Base-by-base conservation (phyloP, 2,888 invertebrate genomes). In the Eudemis profundana region DNA sequence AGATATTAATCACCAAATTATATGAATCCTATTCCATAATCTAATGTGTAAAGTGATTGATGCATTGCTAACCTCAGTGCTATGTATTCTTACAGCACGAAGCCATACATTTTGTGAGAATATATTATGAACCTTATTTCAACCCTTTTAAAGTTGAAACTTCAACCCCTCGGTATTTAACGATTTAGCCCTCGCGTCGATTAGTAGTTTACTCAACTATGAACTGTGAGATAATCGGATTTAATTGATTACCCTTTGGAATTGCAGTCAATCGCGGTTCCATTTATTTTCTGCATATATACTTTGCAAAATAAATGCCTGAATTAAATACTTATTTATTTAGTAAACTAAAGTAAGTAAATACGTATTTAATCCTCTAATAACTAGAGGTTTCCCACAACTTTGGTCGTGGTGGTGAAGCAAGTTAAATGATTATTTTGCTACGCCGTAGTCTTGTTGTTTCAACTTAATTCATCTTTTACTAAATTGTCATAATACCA, bases 121-220 rank as follows among this genome's bases (percentile, higher is more conserved):
- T 10, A 10, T 0, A 27, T 7, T 54, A 7, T 12, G 5, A 42
- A 27, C 40, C 27, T 27, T 42, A 27, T 54, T 15, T 27, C 12
- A 53, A 0, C 17, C 17, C 27, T 4, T 0, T 36, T 23, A 21
- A 3, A 1, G 27, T 42, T 54, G 7, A 1, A 42, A 27, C 27
- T 42, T 42, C 27, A 53, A 27, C 40, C 40, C 12, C 40, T 7
- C 10, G 10, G 51, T 14, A 38, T 15, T 42, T 54, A 23, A 42
- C 42, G 33, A 50, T 50, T 21, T 46, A 21, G 46, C 15, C 2
- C 47, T 38, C 27, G 3, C 15, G 40, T 10, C 54, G 54, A 54
- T 54, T 56, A 56, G 56, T 56, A 56, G 56, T 56, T 23, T 44
- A 56, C 12, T 54, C 54, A 40, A 42, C 56, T 44, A 42, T 56